Base-by-base conservation (phyloP, 2,113 vertebrate species). In the Pithys albifrons region DNA sequence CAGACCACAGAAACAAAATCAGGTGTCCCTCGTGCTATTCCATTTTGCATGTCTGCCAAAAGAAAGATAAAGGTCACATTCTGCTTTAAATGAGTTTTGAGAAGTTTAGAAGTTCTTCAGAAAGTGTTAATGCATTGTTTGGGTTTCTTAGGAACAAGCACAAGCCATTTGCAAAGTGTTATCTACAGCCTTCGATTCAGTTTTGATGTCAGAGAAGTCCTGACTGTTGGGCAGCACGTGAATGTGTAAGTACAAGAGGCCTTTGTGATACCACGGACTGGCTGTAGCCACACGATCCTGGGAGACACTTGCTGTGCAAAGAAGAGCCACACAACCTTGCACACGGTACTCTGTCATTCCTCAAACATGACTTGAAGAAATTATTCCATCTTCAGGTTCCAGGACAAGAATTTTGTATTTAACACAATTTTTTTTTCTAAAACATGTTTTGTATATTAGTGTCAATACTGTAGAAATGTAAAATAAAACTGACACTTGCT, bases 111-210 rank as follows among this genome's bases (percentile, higher is more conserved):
- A 74, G 54, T 73, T 70, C 45, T 83, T 93, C n/a, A 70, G 29
- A 14, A 86, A 48, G 51, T 6, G 10, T 29, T 91, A 64, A 92
- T 2, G 1, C 15, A 16, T 4, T 49, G 39, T 83, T 24, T 91
- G 73, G 25, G 7, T 25, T 88, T 82, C 84, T 58, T 28, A 25
- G 99, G 99, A 99, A 70, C 99, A 99, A 95, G 99, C 99, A 90
- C 99, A 99, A 97, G 98, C 99, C 33, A 99, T 99, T 97, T 99
- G 99, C 98, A 99, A 99, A 97, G 98, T 99, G 54, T 96, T 99
- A 74, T 99, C 99, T 6, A 97, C 99, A 17, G 99, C 98, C 13
- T 99, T 99, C 49, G 99, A 99, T 96, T 98, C 99, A 3, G 99
- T 98, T 33, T 80, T 99, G 87, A 97, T 98, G 43, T 98, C 98